A percentile compares a stretch with the other conserved stretches of the same genome.
Evolutionary conservation across 1,140 invertebrate genomes (phyloP).

Genomic region (Drosophila lacertosa): DNA sequence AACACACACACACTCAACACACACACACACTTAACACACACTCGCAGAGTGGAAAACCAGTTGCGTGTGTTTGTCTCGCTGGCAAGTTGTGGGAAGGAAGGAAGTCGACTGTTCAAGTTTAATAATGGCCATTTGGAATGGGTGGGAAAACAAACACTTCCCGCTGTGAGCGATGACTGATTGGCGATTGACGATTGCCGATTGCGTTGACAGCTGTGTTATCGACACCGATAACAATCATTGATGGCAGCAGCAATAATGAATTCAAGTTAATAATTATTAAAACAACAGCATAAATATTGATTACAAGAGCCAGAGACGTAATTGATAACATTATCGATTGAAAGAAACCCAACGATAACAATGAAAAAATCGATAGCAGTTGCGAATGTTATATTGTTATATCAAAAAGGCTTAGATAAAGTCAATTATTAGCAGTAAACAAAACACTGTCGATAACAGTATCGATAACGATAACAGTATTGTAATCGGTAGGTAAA

Average conservation of each 20-base stretch:
- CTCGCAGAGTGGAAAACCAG: constrained; percentile 20
- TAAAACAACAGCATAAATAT: background rate
- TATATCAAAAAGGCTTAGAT: no score
- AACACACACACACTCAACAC: constrained; percentile 4
- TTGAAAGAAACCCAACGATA: no score
- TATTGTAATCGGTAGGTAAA: no score
- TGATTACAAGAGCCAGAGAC: background rate
- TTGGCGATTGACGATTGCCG: background rate
- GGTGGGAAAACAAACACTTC: constrained; percentile 25
- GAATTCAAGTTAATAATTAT: background rate
- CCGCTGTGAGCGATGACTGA: background rate
- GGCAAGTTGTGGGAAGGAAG: constrained; percentile 29
- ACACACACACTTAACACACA: constrained; percentile 5
- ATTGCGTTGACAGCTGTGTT: background rate
- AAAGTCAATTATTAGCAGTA: no score
- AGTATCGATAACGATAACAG: background rate
- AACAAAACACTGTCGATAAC: constrained; percentile 1
- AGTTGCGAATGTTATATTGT: background rate
- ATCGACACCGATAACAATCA: background rate
- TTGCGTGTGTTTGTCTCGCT: constrained; percentile 6
- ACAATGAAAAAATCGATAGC: background rate
- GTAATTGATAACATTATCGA: background rate
- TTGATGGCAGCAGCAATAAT: background rate
- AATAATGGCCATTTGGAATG: constrained; percentile 41
- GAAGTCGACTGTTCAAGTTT: constrained; percentile 41